A percentile compares a stretch with the other conserved stretches of the same genome.
phyloP scores from a whole-genome alignment of 1,140 invertebrate species.

The Aphelenchoides besseyi region DNA sequence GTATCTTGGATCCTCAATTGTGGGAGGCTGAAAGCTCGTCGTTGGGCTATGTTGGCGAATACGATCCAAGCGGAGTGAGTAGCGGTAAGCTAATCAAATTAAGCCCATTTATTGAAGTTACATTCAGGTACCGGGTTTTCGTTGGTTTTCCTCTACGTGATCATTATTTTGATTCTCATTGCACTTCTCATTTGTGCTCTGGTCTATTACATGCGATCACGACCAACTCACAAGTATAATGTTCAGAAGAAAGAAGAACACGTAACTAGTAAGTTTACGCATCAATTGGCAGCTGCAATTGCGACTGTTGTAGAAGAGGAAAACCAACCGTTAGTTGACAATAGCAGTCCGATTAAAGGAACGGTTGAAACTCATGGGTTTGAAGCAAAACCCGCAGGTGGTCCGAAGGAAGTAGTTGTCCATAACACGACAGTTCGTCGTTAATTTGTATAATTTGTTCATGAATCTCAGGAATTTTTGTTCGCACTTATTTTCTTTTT shows the following conservation, averaged over 20 bases:
- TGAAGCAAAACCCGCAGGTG: too few species aligned
- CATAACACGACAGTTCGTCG: too few species aligned
- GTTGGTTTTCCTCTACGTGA: neutral
- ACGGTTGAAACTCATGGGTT: neutral
- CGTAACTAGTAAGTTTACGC: neutral
- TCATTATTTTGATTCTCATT: neutral
- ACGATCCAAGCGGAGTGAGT: neutral
- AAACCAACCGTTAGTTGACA: neutral
- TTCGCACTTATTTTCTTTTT: too few species aligned
- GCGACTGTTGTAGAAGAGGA: neutral
- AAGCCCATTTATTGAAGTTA: neutral
- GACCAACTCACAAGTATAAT: neutral
- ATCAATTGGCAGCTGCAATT: neutral
- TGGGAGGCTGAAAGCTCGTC: slow-evolving; percentile 4
- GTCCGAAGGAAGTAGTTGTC: neutral
- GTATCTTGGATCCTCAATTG: neutral
- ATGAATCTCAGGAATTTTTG: too few species aligned
- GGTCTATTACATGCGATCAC: neutral
- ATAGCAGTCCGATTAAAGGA: neutral
- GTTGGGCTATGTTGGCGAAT: neutral
- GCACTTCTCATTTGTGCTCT: neutral
- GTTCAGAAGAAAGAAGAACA: neutral
- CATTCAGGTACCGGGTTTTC: neutral
- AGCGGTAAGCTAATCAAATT: neutral
- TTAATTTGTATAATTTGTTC: too few species aligned